Evolutionary conservation across 2,797 vertebrate species (phyloP).

Genomic region (Anguilla pacifica): DNA sequence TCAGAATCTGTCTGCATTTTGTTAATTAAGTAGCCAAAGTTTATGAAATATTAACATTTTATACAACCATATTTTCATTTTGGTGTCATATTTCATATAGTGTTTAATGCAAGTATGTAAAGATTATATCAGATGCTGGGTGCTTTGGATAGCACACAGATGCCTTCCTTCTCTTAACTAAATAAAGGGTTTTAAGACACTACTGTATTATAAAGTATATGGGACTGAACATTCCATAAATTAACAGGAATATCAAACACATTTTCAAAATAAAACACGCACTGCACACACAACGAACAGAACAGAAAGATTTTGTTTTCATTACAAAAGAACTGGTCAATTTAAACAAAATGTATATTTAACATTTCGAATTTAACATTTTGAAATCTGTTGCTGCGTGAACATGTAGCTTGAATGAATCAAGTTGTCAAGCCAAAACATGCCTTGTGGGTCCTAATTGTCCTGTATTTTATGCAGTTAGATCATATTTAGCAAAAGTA

Average conservation of each 20-base stretch:
- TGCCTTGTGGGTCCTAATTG: neutral
- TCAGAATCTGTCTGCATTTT: neutral
- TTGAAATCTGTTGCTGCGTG: neutral
- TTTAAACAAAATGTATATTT: too few relatives aligned
- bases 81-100: neutral
- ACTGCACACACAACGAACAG: neutral
- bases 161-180: conserved; percentile 10
- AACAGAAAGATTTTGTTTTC: too few relatives aligned
- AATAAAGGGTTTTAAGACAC: neutral
- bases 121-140: neutral
- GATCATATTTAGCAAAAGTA: neutral
- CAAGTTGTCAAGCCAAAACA: neutral
- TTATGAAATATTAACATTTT: neutral
- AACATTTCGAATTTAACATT: neutral
- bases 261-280: neutral
- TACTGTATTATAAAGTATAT: neutral
- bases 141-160: neutral
- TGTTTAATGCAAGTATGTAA: neutral
- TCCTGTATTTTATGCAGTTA: neutral
- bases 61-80: neutral
- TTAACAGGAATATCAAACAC: neutral
- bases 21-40: neutral
- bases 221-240: neutral
- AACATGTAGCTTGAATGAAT: neutral
- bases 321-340: too few relatives aligned